Evolutionary conservation across 1,140 invertebrate species (phyloP).

Genomic region (Drosophila bipectinata): DNA sequence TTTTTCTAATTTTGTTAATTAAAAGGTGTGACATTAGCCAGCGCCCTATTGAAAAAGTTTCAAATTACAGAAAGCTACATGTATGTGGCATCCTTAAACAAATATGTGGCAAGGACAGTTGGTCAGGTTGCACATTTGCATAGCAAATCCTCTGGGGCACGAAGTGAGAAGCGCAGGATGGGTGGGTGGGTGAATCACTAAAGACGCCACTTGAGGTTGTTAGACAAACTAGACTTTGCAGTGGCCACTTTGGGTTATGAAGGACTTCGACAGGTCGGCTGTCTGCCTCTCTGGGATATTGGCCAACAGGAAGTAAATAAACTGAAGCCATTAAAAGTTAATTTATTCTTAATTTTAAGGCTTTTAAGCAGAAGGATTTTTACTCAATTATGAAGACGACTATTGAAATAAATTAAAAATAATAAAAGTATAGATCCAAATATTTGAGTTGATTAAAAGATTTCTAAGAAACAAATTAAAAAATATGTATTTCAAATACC

Average conservation of each 20-base stretch:
- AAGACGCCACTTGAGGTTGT: slow-evolving; percentile 38
- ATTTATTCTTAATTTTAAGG: no score
- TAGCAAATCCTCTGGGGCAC: slow-evolving; percentile 19
- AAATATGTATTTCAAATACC: not conserved
- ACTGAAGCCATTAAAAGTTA: slow-evolving; percentile 4
- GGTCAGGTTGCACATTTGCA: slow-evolving; percentile 56
- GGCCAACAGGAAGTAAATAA: slow-evolving; percentile 10
- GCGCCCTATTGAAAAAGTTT: slow-evolving; percentile 31
- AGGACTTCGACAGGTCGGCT: slow-evolving; percentile 16
- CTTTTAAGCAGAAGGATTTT: not conserved
- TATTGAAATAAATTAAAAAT: no score
- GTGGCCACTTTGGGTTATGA: slow-evolving; percentile 37
- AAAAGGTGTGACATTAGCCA: slow-evolving; percentile 64
- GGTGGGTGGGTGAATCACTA: not conserved
- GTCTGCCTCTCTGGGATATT: slow-evolving; percentile 3
- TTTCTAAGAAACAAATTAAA: not conserved
- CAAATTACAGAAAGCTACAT: slow-evolving; percentile 49
- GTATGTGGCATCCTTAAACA: slow-evolving; percentile 23
- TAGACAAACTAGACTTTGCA: slow-evolving; percentile 33
- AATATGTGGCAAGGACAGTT: slow-evolving; percentile 36
- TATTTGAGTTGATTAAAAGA: not conserved
- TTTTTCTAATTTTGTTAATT: slow-evolving; percentile 64
- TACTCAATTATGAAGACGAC: no score
- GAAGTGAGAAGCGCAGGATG: not conserved
- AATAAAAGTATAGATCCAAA: no score